These are phyloP conservation scores for Galbula dea DNA, from an alignment of 2,113 vertebrate genomes.

Conservation along the genomic window DNA sequence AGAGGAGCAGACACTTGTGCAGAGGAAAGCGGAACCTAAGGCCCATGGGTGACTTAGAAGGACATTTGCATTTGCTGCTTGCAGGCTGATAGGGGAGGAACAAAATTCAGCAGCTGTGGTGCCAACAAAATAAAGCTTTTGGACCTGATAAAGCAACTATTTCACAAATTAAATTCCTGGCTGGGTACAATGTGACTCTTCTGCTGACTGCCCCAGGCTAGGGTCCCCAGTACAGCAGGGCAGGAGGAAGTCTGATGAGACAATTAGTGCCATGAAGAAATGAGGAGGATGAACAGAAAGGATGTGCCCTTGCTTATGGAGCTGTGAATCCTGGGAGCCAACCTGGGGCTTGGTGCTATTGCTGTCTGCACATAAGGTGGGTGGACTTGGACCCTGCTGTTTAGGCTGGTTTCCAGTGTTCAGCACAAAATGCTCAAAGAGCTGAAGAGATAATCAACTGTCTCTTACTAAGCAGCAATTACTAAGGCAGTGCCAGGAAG, in stretches of 20 bases:
- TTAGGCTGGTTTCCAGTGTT: not conserved
- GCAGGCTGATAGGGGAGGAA: not conserved
- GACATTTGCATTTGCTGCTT: not conserved
- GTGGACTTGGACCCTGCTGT: not conserved
- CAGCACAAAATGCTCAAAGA: not conserved
- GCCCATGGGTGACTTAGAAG: not conserved
- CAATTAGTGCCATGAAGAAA: not conserved
- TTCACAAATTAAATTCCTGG: not conserved
- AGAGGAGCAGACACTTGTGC: not conserved
- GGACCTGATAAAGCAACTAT: not conserved
- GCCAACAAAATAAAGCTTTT: not conserved
- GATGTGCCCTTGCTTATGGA: not conserved
- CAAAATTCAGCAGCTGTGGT: not conserved
- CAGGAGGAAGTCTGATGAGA: not conserved
- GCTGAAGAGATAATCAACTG: not conserved
- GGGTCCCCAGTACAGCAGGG: not conserved
- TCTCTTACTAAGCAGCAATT: not conserved
- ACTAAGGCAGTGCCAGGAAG: not conserved
- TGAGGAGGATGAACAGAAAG: not conserved
- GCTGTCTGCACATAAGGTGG: accelerated
- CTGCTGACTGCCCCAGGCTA: not conserved
- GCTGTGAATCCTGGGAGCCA: not conserved
- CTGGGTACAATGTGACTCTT: accelerated
- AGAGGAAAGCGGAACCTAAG: not conserved
- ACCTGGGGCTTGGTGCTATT: not conserved